phyloP scores from a whole-genome alignment of 2,113 vertebrate species.

The Pygoscelis adeliae region DNA sequence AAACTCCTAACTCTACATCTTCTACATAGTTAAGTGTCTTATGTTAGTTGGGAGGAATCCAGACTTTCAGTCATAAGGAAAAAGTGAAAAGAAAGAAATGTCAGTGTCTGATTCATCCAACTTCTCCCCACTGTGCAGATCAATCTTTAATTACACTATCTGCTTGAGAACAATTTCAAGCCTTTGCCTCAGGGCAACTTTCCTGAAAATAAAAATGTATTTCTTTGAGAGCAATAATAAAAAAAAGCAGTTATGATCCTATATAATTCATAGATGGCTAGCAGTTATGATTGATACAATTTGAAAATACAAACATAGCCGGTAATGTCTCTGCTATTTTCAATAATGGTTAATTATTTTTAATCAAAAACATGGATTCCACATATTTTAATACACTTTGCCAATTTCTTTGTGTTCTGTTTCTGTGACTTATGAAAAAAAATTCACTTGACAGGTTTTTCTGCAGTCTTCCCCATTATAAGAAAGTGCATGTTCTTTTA shows the following conservation, averaged over 20 bases:
- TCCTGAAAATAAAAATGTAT: slow-evolving; percentile 55
- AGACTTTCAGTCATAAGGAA: background rate
- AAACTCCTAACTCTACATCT: background rate
- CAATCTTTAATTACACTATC: slow-evolving; percentile 64
- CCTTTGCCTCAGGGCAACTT: slow-evolving; percentile 34
- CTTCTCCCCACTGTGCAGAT: slow-evolving; percentile 51
- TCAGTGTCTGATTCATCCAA: slow-evolving; percentile 51
- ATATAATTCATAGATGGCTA: background rate
- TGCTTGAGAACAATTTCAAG: slow-evolving; percentile 55
- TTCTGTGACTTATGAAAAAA: background rate
- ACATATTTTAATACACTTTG: background rate
- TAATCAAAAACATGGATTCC: background rate
- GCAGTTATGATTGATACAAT: background rate
- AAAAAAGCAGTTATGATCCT: background rate
- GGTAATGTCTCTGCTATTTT: background rate
- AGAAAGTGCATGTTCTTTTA: background rate
- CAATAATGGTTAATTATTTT: background rate
- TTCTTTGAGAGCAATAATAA: slow-evolving; percentile 24
- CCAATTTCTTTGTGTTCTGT: background rate
- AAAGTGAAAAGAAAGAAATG: slow-evolving; percentile 35
- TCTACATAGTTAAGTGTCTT: background rate
- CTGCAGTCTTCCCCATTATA: background rate
- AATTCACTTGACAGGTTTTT: background rate
- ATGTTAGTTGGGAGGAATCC: slow-evolving; percentile 10
- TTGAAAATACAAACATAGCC: background rate